Evolutionary conservation across 2,797 vertebrate species (phyloP).

Genomic region (Brachymystax lenok): DNA sequence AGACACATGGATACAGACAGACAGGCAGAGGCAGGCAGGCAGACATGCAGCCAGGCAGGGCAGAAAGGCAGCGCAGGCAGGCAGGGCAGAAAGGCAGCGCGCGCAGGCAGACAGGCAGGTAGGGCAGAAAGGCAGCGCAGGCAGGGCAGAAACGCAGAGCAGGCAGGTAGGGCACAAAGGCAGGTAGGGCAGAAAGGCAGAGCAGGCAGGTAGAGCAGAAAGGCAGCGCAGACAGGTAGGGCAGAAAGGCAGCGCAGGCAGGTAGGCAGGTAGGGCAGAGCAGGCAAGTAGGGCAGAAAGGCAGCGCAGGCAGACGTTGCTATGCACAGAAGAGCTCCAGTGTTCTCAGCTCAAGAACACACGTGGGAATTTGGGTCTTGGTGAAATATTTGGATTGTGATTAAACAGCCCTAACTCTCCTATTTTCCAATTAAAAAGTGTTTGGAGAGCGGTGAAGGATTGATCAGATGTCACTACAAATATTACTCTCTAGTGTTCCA

Average conservation of each 20-base stretch:
- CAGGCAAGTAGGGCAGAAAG: background rate
- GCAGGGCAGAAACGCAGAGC: background rate
- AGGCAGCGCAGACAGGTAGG: too few species aligned
- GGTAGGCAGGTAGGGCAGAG: too few species aligned
- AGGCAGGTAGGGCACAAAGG: background rate
- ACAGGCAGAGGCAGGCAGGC: background rate
- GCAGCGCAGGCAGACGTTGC: background rate
- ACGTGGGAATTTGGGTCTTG: background rate
- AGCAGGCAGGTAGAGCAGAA: too few species aligned
- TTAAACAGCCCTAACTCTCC: slow-evolving; percentile 4
- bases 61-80: background rate
- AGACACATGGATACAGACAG: slow-evolving; percentile 23
- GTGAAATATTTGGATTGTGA: slow-evolving; percentile 13
- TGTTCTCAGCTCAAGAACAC: background rate
- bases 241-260: too few species aligned
- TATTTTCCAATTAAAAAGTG: slow-evolving; percentile 8
- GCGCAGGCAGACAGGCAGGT: background rate
- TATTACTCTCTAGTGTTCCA: background rate
- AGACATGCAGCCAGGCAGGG: background rate
- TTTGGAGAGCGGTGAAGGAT: background rate
- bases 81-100: background rate
- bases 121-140: background rate
- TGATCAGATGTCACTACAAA: slow-evolving; percentile 7
- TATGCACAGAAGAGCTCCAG: background rate
- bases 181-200: background rate